These are phyloP conservation scores for Bujurquina vittata DNA, from an alignment of 2,113 vertebrate species.

Conservation along the genomic window DNA sequence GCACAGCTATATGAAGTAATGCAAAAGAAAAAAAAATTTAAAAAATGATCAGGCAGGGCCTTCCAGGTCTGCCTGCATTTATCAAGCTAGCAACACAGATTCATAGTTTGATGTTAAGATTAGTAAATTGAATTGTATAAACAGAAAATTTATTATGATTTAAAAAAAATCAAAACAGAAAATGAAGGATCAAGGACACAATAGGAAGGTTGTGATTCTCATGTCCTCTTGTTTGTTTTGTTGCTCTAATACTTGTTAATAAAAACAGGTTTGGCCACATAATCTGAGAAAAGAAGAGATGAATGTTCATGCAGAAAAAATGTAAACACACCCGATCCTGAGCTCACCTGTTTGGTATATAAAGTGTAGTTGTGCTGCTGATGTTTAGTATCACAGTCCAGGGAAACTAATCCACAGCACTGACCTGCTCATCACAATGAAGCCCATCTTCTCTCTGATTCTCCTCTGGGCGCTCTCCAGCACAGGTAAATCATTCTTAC, in stretches of 20 bases:
- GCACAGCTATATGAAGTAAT: not conserved
- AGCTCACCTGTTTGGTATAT: not conserved
- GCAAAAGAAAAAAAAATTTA: not conserved
- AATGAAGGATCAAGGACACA: too few relatives aligned
- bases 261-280: too few relatives aligned
- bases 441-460: not conserved
- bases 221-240: too few relatives aligned
- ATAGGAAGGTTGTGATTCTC: too few relatives aligned
- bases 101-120: not conserved
- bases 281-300: too few relatives aligned
- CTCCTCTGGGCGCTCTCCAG: not conserved
- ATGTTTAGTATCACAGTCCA: not conserved
- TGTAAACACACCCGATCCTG: not conserved
- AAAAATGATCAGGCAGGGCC: not conserved
- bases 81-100: not conserved
- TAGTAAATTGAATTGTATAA: not conserved
- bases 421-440: slow-evolving; percentile 10
- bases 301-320: not conserved
- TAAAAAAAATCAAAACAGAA: too few relatives aligned
- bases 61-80: not conserved
- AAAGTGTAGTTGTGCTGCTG: not conserved
- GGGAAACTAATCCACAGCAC: not conserved
- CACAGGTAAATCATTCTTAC: not conserved
- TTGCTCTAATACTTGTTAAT: too few relatives aligned
- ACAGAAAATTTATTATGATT: not conserved